Evolutionary conservation across 2,113 vertebrate species (phyloP).

Genomic region (Ammospiza caudacuta): DNA sequence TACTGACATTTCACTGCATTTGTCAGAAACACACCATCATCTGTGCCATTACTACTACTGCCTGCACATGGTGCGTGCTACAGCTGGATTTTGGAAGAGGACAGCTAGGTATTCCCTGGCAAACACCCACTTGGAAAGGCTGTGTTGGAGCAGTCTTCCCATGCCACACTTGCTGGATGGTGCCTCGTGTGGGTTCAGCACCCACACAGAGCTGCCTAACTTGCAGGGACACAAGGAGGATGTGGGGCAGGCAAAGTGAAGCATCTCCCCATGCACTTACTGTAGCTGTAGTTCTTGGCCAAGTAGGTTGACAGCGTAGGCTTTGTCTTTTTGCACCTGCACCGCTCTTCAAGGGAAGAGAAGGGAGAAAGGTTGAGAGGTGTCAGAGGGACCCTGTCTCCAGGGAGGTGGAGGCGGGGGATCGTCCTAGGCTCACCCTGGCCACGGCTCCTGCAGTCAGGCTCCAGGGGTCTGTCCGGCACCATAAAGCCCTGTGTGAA

Average conservation of each 20-base stretch:
- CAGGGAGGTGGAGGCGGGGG: background rate
- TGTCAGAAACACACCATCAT: background rate
- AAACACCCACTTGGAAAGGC: background rate
- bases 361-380: background rate
- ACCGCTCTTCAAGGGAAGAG: conserved; percentile 72
- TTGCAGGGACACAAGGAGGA: rapidly evolving
- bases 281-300: conserved; percentile 84
- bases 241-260: rapidly evolving
- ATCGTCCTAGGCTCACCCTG: conserved; percentile 66
- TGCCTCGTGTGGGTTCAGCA: background rate
- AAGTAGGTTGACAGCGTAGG: conserved; percentile 80
- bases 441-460: conserved; percentile 73
- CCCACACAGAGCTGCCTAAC: background rate
- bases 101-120: rapidly evolving
- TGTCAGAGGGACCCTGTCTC: background rate
- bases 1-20: background rate
- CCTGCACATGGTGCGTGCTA: background rate
- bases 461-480: conserved; percentile 65
- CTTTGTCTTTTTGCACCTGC: conserved; percentile 83
- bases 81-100: background rate
- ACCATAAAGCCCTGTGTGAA: conserved; percentile 78
- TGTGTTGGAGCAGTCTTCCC: rapidly evolving
- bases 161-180: rapidly evolving
- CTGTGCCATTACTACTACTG: rapidly evolving
- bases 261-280: conserved; percentile 64